Percentiles rank a stretch among this genome's conserved stretches.
Conservation (phyloP, 1,140 invertebrate species). For the Ylistrum balloti region DNA sequence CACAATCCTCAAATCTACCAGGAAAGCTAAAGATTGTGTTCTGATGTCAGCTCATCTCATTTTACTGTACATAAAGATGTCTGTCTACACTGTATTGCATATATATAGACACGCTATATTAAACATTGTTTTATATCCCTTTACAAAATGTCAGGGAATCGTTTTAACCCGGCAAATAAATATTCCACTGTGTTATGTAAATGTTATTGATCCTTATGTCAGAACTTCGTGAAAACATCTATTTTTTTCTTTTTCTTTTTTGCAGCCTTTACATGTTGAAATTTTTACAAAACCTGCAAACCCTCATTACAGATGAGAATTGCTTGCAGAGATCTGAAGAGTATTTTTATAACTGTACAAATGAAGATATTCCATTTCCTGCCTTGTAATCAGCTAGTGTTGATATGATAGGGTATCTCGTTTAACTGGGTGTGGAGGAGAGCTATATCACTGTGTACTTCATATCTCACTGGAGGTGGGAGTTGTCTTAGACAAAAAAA, state of each 20-base stretch:
- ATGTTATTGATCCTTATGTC: background rate
- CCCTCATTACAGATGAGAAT: background rate
- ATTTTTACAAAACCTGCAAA: constrained; percentile 16
- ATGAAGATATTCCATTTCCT: constrained; percentile 39
- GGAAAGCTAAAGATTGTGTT: background rate
- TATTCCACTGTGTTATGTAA: background rate
- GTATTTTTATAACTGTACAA: background rate
- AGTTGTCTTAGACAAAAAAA: constrained; percentile 16
- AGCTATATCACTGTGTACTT: background rate
- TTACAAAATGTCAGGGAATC: constrained; percentile 22
- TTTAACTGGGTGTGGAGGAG: background rate
- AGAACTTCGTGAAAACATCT: background rate
- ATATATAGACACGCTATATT: background rate
- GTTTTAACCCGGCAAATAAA: constrained; percentile 28
- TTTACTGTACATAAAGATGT: background rate
- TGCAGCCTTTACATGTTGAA: constrained; percentile 2
- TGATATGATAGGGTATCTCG: background rate
- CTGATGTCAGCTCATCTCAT: background rate
- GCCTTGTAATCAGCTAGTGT: background rate
- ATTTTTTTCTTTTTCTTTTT: too few species aligned
- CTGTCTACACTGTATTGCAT: constrained; percentile 12
- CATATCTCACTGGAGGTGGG: background rate
- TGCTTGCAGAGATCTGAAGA: background rate
- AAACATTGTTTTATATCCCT: constrained; percentile 9
- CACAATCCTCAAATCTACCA: background rate